phyloP scores from a whole-genome alignment of 2,888 invertebrate species.

The Pyralis farinalis region DNA sequence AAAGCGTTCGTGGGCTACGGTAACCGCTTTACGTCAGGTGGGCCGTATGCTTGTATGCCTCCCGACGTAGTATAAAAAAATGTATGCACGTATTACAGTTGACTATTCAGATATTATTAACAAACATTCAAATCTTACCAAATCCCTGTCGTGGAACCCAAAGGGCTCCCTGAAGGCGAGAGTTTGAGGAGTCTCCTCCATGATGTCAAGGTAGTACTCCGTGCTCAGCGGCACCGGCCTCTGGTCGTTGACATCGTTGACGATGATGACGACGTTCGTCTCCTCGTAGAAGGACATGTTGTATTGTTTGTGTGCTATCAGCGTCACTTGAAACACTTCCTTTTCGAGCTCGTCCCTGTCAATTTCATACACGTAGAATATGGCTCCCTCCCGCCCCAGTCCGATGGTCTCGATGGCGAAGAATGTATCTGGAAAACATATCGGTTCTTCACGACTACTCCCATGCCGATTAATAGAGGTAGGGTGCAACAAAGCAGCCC shows the following conservation, averaged over 20 bases:
- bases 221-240: conserved; percentile 69
- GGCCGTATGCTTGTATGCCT: no score
- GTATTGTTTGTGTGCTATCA: conserved; percentile 69
- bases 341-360: conserved; percentile 66
- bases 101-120: no score
- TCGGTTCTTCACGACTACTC: no score
- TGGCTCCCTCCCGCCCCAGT: conserved; percentile 49
- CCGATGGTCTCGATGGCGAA: conserved; percentile 52
- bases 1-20: no score
- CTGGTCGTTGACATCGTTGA: conserved; percentile 84
- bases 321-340: conserved; percentile 66
- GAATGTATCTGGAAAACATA: conserved; percentile 46
- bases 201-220: conserved; percentile 54
- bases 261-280: conserved; percentile 62
- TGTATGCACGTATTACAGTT: no score
- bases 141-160: conserved; percentile 75
- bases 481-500: no score
- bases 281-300: conserved; percentile 45
- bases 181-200: conserved; percentile 76
- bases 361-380: conserved; percentile 54
- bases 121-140: conserved; percentile 61
- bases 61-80: no score
- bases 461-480: no score
- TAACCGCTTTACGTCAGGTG: no score
- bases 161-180: conserved; percentile 67